Conservation (phyloP, 2,113 vertebrate genomes). For the Cyanoderma ruficeps region DNA sequence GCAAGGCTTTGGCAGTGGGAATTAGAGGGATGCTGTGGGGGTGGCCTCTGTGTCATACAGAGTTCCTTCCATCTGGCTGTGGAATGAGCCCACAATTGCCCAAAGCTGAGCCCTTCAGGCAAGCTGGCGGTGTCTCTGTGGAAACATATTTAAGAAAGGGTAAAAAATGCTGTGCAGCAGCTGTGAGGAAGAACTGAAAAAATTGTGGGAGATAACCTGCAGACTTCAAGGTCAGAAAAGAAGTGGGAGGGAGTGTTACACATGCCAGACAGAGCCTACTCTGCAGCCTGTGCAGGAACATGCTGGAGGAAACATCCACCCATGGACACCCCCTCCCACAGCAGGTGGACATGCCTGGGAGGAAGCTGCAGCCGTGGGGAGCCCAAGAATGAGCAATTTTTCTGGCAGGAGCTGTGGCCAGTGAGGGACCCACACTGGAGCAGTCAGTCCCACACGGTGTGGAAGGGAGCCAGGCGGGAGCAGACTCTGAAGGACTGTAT, state of each 20-base stretch:
- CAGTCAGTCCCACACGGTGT: rapidly evolving
- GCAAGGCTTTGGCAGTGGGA: neutral
- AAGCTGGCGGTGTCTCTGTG: neutral
- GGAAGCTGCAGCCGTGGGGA: neutral
- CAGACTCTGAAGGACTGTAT: neutral
- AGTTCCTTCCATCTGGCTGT: neutral
- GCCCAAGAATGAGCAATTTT: neutral
- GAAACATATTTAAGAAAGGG: neutral
- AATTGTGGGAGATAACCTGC: neutral
- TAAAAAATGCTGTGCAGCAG: neutral
- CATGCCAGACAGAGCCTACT: neutral
- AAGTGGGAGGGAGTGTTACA: neutral
- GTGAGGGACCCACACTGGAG: neutral
- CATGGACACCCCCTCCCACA: neutral
- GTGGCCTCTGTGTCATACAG: neutral
- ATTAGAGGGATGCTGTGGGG: neutral
- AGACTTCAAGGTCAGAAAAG: neutral
- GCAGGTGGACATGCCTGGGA: neutral
- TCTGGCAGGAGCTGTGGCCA: neutral
- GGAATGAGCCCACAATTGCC: neutral
- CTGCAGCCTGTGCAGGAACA: neutral
- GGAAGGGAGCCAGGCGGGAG: neutral
- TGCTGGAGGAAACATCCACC: neutral
- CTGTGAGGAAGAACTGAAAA: neutral
- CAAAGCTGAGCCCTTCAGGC: neutral